Percentiles rank a stretch among this genome's conserved stretches.
These are phyloP conservation scores for Oreochromis mossambicus DNA, from an alignment of 2,797 vertebrate species.

Conservation along the genomic window DNA sequence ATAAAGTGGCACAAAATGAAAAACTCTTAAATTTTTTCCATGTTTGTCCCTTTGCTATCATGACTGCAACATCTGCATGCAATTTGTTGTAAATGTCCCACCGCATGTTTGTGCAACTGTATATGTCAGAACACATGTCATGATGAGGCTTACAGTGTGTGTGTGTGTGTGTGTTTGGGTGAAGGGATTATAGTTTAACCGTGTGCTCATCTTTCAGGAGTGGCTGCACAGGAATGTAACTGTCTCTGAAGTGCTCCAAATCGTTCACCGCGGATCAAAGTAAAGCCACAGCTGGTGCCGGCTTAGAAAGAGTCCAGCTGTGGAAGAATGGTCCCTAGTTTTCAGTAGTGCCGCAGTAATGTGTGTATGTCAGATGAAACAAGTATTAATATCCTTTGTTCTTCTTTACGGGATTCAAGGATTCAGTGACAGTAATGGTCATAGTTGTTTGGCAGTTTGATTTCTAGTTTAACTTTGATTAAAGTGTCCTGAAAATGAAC, in stretches of 20 bases:
- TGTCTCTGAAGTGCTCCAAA: slow-evolving; percentile 41
- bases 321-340: slow-evolving; percentile 21
- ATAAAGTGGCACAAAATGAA: background rate
- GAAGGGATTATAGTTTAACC: slow-evolving; percentile 23
- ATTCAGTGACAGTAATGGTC: background rate
- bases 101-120: background rate
- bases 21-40: background rate
- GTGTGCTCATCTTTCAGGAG: slow-evolving; percentile 56
- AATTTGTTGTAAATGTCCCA: background rate
- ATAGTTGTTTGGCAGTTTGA: background rate
- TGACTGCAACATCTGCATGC: background rate
- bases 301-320: slow-evolving; percentile 46
- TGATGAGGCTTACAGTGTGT: background rate
- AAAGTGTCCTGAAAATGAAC: background rate
- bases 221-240: slow-evolving; percentile 58
- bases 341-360: background rate
- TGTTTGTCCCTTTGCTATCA: background rate
- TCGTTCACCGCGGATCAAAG: slow-evolving; percentile 51
- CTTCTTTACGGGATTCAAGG: background rate
- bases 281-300: slow-evolving; percentile 50
- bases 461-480: background rate
- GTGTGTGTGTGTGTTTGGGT: background rate
- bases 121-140: background rate
- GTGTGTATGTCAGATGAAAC: background rate
- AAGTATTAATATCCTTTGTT: background rate